These are phyloP conservation scores for Scolopax rusticola DNA, from an alignment of 2,797 vertebrate species.

Conservation along the genomic window DNA sequence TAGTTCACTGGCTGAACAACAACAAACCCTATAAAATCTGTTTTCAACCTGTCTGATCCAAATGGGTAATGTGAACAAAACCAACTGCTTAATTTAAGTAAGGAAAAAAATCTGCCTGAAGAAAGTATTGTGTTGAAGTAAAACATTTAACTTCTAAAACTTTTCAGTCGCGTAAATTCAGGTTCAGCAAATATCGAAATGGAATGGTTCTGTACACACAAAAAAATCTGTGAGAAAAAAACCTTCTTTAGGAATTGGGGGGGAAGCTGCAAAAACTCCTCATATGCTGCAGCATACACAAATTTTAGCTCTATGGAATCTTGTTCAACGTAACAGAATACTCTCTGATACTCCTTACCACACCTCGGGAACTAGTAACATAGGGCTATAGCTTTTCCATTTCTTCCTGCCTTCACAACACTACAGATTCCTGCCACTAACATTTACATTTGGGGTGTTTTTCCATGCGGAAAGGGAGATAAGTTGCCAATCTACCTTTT, in stretches of 20 bases:
- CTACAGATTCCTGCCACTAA: background rate
- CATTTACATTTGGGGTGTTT: background rate
- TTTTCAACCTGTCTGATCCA: background rate
- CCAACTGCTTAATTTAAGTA: background rate
- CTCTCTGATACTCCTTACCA: background rate
- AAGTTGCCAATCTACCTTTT: background rate
- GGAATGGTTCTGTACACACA: background rate
- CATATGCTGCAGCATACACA: background rate
- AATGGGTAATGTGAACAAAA: background rate
- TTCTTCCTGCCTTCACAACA: background rate
- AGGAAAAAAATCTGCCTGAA: background rate
- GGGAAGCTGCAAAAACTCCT: background rate
- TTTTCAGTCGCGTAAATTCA: background rate
- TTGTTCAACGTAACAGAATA: background rate
- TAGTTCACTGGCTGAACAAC: background rate
- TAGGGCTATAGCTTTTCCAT: background rate
- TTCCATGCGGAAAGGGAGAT: background rate
- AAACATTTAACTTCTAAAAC: background rate
- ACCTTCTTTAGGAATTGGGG: background rate
- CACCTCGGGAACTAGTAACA: background rate
- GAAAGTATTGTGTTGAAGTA: background rate
- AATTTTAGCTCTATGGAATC: background rate
- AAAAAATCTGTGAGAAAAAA: background rate
- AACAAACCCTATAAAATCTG: background rate
- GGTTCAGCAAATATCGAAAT: background rate